These are phyloP conservation scores for Meloidogyne chitwoodi DNA, from an alignment of 1,140 invertebrate genomes.

Conservation along the genomic window DNA sequence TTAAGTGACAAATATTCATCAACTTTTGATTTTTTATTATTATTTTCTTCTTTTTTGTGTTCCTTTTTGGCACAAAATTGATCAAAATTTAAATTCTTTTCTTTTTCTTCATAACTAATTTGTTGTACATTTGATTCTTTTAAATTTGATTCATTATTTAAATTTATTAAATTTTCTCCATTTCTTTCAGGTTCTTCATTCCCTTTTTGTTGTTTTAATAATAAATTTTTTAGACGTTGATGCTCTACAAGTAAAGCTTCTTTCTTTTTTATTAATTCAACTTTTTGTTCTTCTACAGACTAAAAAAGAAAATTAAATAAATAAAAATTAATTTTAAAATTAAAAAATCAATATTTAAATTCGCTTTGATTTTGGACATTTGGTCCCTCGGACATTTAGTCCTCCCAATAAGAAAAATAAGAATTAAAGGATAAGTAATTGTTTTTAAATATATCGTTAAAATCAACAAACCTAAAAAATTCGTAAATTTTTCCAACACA, in stretches of 20 bases:
- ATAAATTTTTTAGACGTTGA: background rate
- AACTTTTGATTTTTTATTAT: background rate
- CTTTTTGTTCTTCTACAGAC: slow-evolving; percentile 8
- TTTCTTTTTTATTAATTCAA: background rate
- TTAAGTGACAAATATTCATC: background rate
- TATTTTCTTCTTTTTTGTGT: too few relatives aligned
- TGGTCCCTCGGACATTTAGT: background rate
- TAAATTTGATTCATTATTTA: background rate
- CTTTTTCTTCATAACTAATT: background rate
- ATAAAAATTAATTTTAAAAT: background rate
- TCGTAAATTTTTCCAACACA: too few relatives aligned
- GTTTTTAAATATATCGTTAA: too few relatives aligned
- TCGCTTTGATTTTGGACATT: background rate
- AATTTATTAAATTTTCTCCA: background rate
- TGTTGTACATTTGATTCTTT: too few relatives aligned
- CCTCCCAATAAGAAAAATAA: too few relatives aligned
- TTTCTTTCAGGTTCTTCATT: background rate
- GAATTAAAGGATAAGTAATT: too few relatives aligned
- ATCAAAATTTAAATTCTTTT: background rate
- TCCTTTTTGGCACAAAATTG: too few relatives aligned
- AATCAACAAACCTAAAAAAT: too few relatives aligned
- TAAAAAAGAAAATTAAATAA: slow-evolving; percentile 14
- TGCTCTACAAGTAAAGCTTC: slow-evolving; percentile 12
- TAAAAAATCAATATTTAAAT: background rate
- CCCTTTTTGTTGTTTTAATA: background rate